Evolutionary conservation across 2,113 vertebrate species (phyloP).

Genomic region (Bettongia penicillata): DNA sequence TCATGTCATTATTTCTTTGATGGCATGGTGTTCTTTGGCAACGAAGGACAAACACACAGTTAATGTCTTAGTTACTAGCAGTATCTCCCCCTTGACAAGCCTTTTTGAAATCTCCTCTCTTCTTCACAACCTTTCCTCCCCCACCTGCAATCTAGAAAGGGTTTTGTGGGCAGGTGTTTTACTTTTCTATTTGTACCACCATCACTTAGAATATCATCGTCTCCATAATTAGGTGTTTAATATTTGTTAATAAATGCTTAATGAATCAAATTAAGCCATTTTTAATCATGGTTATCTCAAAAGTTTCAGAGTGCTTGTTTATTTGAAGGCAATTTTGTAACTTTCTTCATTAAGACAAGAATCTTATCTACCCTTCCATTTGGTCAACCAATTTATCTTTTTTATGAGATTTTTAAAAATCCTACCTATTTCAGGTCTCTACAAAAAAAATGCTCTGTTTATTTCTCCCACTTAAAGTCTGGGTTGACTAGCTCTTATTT

Average conservation of each 20-base stretch:
- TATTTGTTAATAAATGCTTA: background rate
- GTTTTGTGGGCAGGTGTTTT: background rate
- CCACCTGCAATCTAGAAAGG: background rate
- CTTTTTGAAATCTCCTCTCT: background rate
- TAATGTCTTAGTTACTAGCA: background rate
- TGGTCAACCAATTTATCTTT: conserved; percentile 14
- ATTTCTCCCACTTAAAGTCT: background rate
- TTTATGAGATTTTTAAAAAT: conserved; percentile 36
- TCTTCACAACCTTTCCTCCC: too few relatives aligned
- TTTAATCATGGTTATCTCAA: conserved; percentile 7
- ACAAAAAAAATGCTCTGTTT: background rate
- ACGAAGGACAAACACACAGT: too few relatives aligned
- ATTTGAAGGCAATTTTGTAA: background rate
- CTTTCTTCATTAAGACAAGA: conserved; percentile 7
- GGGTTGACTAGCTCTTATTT: background rate
- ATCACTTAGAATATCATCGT: background rate
- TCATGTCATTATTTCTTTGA: too few relatives aligned
- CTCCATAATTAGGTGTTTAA: background rate
- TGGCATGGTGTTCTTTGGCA: too few relatives aligned
- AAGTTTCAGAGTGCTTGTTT: background rate
- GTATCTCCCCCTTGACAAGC: background rate
- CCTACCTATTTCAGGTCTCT: background rate
- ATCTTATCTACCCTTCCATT: background rate
- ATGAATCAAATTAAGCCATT: background rate
- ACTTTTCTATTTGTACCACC: background rate